Evolutionary conservation across 64 coral and sea anemone species (phyloP), one percentile per base, ranked within the genome.

Genomic region (Montipora foliosa): DNA sequence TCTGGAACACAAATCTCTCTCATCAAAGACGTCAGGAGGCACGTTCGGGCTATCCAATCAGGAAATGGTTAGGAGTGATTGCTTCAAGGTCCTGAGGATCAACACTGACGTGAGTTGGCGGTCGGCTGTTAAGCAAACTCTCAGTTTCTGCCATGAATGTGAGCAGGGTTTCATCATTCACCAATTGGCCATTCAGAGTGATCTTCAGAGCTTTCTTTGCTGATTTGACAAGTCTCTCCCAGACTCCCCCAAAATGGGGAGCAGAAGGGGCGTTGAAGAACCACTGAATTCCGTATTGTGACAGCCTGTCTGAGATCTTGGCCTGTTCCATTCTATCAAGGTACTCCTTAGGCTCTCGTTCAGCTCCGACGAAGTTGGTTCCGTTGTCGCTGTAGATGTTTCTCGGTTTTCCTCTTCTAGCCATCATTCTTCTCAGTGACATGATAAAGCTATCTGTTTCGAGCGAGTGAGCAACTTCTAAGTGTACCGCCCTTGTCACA

Each of bases 41-140:
- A n/a, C n/a, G n/a, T n/a, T n/a, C n/a, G 24, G 24, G 24, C 24
- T 24, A 24, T 37, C 93, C 93, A 45, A 95, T 24, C 0, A 95
- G 80, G 17, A 95, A 95, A 68, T 90, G 88, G 62, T 87, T 95
- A 14, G 93, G 93, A 52, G 93, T 90, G 60, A 90, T 83, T 29
- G 93, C 61, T 87, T 90, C 88, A 48, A 78, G 69, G 73, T 95
- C 93, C 61, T 61, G 48, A 57, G 53, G 77, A 51, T 95, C 93
- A 49, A 74, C 70, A 44, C 87, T 78, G 16, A 90, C 67, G 49
- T 76, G 93, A 48, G 93, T 95, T 59, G 90, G 79, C 5, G 93
- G 78, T 53, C 87, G 22, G 57, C 87, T 89, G 79, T 94, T 94
- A 12, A 88, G 83, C 22, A 93, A 29, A 37, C 71, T 79, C 64